Percentiles rank a stretch among this genome's conserved stretches.
phyloP scores from a whole-genome alignment of 2,113 vertebrate species.

The Nycticebus coucang region DNA sequence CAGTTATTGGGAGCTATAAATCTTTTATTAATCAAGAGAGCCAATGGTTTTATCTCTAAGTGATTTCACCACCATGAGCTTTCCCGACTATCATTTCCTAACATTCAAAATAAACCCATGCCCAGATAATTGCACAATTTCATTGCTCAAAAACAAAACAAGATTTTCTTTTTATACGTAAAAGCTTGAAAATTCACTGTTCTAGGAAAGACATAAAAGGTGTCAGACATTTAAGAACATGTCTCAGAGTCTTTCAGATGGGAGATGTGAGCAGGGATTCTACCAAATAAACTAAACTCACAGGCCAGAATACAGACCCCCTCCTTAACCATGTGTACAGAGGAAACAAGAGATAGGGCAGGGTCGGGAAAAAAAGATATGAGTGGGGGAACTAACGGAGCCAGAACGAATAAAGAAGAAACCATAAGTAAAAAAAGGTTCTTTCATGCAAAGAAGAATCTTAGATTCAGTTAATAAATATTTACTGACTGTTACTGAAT shows the following conservation, averaged over 20 bases:
- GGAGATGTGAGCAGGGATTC: not conserved
- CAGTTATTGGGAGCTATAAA: constrained; percentile 58
- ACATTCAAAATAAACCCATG: constrained; percentile 66
- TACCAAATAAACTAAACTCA: constrained; percentile 30
- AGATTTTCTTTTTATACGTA: constrained; percentile 49
- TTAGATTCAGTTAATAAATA: constrained; percentile 13
- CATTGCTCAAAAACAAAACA: constrained; percentile 57
- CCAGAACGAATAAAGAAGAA: not conserved
- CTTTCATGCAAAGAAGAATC: not conserved
- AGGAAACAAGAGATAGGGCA: not conserved
- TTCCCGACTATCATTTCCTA: constrained; percentile 75
- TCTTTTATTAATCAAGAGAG: constrained; percentile 53
- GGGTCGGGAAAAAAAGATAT: not conserved
- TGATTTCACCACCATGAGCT: constrained; percentile 62
- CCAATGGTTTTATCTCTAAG: constrained; percentile 70
- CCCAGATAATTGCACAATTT: constrained; percentile 68
- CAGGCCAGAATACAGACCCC: not conserved
- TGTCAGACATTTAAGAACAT: constrained; percentile 43
- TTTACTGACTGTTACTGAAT: not conserved
- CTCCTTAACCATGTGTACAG: not conserved
- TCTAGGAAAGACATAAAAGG: constrained; percentile 42
- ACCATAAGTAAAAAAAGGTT: not conserved
- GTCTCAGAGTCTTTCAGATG: not conserved
- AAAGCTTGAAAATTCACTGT: constrained; percentile 64
- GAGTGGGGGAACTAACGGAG: not conserved